phyloP scores from a whole-genome alignment of 1,140 invertebrate species.

The Scaptodrosophila lebanonensis region DNA sequence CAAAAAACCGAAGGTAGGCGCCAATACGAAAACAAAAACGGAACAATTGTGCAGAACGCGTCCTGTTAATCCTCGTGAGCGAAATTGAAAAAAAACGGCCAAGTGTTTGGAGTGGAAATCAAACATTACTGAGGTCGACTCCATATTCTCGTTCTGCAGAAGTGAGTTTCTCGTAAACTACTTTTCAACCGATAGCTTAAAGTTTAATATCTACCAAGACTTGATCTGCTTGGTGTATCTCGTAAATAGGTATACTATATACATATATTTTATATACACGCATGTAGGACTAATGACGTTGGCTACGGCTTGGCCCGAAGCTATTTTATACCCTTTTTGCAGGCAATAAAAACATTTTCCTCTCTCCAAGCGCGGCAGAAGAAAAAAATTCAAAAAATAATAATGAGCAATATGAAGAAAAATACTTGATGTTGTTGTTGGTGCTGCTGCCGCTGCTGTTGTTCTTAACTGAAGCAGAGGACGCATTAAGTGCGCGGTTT shows the following conservation, averaged over 20 bases:
- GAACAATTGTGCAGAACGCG: conserved; percentile 41
- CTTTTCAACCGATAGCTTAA: too few relatives aligned
- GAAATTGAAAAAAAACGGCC: conserved; percentile 66
- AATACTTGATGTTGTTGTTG: conserved; percentile 54
- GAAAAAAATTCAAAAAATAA: conserved; percentile 38
- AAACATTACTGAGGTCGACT: too few relatives aligned
- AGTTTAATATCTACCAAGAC: too few relatives aligned
- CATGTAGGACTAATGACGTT: conserved; percentile 48
- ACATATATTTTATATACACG: not conserved
- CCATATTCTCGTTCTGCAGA: too few relatives aligned
- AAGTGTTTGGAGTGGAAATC: too few relatives aligned
- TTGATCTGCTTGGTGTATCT: too few relatives aligned
- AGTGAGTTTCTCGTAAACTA: too few relatives aligned
- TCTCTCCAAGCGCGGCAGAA: conserved; percentile 28
- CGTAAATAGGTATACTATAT: too few relatives aligned
- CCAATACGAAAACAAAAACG: conserved; percentile 49
- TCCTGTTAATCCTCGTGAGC: conserved; percentile 10
- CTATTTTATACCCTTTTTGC: conserved; percentile 70
- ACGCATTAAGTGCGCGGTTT: conserved; percentile 74
- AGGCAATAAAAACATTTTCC: conserved; percentile 73
- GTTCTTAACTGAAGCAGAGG: conserved; percentile 53
- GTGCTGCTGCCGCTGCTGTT: conserved; percentile 13
- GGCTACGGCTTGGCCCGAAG: not conserved
- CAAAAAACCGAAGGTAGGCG: conserved; percentile 35
- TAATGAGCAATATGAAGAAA: conserved; percentile 75